These are phyloP conservation scores for Columba janthina DNA, from an alignment of 2,113 vertebrate species.

Conservation along the genomic window DNA sequence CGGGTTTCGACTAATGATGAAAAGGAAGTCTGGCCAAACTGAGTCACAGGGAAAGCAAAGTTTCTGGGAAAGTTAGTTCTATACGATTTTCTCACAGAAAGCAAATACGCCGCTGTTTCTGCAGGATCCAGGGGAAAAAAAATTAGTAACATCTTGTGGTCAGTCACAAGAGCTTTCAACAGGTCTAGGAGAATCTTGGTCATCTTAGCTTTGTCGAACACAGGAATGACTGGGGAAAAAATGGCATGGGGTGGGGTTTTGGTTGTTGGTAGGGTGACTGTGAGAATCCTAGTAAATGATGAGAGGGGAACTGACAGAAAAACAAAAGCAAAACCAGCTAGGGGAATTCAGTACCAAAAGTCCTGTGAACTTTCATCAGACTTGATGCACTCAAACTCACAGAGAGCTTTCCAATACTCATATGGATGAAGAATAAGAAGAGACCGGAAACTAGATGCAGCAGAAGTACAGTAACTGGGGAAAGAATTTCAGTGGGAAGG, in stretches of 20 bases:
- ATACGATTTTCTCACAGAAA: not conserved
- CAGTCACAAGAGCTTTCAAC: not conserved
- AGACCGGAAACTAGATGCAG: not conserved
- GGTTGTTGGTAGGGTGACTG: not conserved
- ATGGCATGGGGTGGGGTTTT: not conserved
- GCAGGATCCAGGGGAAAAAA: not conserved
- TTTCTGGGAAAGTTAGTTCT: slow-evolving; percentile 1
- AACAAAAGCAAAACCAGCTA: not conserved
- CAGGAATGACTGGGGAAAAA: not conserved
- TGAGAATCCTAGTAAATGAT: not conserved
- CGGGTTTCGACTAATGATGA: not conserved
- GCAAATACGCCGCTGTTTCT: not conserved
- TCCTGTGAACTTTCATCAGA: not conserved
- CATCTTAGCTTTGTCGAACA: not conserved
- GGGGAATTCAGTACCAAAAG: not conserved
- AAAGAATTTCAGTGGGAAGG: not conserved
- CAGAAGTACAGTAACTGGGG: not conserved
- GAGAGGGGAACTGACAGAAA: not conserved
- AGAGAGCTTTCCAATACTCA: not conserved
- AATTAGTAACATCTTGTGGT: not conserved
- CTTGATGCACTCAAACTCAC: not conserved
- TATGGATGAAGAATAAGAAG: not conserved
- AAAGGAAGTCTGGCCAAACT: not conserved
- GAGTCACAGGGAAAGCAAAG: not conserved
- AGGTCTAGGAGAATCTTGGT: not conserved